These are phyloP conservation scores for Eledona agricola DNA, from an alignment of 2,888 invertebrate species.

Conservation along the genomic window DNA sequence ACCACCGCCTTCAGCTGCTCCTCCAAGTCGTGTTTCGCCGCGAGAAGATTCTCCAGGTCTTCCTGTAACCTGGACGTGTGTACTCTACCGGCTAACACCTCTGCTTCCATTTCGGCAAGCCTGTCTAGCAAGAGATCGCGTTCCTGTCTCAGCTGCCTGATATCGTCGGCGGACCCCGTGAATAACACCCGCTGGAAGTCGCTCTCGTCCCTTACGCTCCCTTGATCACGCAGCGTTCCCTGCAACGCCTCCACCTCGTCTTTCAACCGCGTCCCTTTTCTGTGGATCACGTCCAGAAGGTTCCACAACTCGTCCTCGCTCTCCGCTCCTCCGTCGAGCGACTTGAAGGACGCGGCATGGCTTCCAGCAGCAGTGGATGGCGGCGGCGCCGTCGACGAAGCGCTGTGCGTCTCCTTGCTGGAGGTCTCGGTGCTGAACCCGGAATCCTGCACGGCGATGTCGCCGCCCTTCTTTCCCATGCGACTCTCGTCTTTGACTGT, in stretches of 20 bases:
- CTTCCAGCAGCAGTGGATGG: conserved; percentile 57
- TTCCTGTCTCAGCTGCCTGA: conserved; percentile 73
- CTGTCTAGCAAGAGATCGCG: conserved; percentile 79
- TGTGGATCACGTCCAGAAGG: conserved; percentile 85
- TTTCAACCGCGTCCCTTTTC: conserved; percentile 72
- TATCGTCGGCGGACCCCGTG: conserved; percentile 65
- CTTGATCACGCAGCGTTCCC: conserved; percentile 71
- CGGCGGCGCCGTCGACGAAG: conserved; percentile 71
- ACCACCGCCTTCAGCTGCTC: conserved; percentile 68
- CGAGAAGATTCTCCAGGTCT: conserved; percentile 69
- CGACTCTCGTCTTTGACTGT: conserved; percentile 53
- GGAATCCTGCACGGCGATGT: conserved; percentile 78
- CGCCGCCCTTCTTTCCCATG: conserved; percentile 63
- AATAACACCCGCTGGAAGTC: conserved; percentile 58
- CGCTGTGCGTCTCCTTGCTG: conserved; percentile 80
- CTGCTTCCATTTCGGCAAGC: conserved; percentile 80
- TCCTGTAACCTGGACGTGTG: conserved; percentile 73
- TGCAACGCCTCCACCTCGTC: conserved; percentile 67
- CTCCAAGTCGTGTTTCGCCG: conserved; percentile 69
- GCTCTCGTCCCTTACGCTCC: conserved; percentile 42
- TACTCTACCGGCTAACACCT: conserved; percentile 71
- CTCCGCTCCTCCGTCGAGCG: conserved; percentile 49
- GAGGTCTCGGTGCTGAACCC: conserved; percentile 92
- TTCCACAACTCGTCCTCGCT: conserved; percentile 87
- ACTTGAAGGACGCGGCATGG: conserved; percentile 1